These are phyloP conservation scores for Dreissena polymorpha DNA, from an alignment of 1,140 invertebrate genomes.

Conservation along the genomic window DNA sequence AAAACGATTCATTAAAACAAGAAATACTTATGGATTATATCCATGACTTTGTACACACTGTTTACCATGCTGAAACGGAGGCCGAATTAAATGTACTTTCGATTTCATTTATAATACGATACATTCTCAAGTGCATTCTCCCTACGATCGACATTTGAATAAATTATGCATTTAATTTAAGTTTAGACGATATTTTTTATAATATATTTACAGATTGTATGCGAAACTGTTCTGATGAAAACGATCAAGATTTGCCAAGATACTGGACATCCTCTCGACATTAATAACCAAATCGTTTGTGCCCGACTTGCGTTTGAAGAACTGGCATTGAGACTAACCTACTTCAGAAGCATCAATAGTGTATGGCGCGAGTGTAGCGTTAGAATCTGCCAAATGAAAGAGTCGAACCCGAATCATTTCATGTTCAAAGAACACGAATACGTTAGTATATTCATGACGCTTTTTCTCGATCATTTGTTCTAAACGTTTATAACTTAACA, in stretches of 20 bases:
- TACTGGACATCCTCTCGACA: not conserved
- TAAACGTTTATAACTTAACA: not conserved
- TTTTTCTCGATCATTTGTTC: not conserved
- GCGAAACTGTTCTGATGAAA: not conserved
- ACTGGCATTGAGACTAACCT: slow-evolving; percentile 36
- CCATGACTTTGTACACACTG: slow-evolving; percentile 7
- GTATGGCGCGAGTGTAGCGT: slow-evolving; percentile 50
- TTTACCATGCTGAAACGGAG: not conserved
- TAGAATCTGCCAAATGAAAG: slow-evolving; percentile 3
- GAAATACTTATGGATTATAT: not conserved
- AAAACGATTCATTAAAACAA: too few species aligned
- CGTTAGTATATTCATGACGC: slow-evolving; percentile 26
- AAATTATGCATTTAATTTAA: too few species aligned
- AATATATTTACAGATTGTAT: not conserved
- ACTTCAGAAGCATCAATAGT: slow-evolving; percentile 38
- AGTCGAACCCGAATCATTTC: slow-evolving; percentile 34
- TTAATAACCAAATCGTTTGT: not conserved
- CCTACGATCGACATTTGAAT: too few species aligned
- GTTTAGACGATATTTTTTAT: not conserved
- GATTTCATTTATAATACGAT: too few species aligned
- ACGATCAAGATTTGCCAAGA: not conserved
- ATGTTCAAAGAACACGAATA: slow-evolving; percentile 41
- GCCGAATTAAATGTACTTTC: not conserved
- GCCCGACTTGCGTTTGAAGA: slow-evolving; percentile 29
- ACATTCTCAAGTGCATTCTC: too few species aligned